These are phyloP conservation scores for Piezodorus guildinii DNA, from an alignment of 1,140 invertebrate species.

Conservation along the genomic window DNA sequence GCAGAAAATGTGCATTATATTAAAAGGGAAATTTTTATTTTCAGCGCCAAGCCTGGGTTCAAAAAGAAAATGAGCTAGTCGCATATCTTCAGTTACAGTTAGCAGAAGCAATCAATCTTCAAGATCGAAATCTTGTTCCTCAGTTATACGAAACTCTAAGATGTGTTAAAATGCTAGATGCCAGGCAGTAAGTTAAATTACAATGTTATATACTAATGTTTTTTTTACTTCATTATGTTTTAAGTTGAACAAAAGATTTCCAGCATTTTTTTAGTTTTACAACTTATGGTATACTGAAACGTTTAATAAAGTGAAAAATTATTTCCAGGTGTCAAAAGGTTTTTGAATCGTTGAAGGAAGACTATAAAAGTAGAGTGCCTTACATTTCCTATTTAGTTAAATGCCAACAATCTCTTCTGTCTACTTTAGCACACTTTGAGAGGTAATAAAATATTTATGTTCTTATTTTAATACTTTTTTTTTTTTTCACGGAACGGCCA, in stretches of 20 bases:
- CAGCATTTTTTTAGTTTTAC: too few species aligned
- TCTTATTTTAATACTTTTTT: too few species aligned
- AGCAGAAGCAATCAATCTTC: slow-evolving; percentile 77
- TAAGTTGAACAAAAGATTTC: too few species aligned
- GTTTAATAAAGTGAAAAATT: slow-evolving; percentile 6
- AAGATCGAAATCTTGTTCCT: slow-evolving; percentile 68
- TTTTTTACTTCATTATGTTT: too few species aligned
- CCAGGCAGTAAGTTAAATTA: slow-evolving; percentile 41
- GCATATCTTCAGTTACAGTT: slow-evolving; percentile 66
- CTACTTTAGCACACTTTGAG: slow-evolving; percentile 66
- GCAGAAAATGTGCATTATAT: too few species aligned
- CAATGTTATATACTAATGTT: too few species aligned
- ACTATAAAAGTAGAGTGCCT: slow-evolving; percentile 62
- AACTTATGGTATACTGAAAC: too few species aligned
- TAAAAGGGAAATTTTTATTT: slow-evolving; percentile 29
- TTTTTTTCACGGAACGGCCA: slow-evolving; percentile 21
- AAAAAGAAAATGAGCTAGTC: slow-evolving; percentile 53
- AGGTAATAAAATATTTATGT: slow-evolving; percentile 36
- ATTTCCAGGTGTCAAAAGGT: slow-evolving; percentile 55
- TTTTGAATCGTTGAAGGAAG: slow-evolving; percentile 63
- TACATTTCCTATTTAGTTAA: slow-evolving; percentile 78
- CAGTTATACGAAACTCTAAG: slow-evolving; percentile 78
- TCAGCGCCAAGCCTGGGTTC: slow-evolving; percentile 38
- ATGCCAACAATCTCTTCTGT: slow-evolving; percentile 68
- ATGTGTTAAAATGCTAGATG: slow-evolving; percentile 54